Percentiles rank a stretch among this genome's conserved stretches.
Evolutionary conservation across 2,113 vertebrate species (phyloP).

Genomic region (rat (Rattus norvegicus)): GRCr8 NC_086021.1:80223501-80224000

Average conservation of each 20-base stretch:
- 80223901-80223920: background rate
- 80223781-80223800: background rate
- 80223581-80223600: constrained; percentile 24
- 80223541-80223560: constrained; percentile 68
- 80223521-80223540: constrained; percentile 78
- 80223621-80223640: constrained; percentile 78
- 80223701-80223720: constrained; percentile 65
- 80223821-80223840: background rate
- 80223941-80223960: constrained; percentile 32
- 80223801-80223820: background rate
- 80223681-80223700: constrained; percentile 76
- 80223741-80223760: background rate
- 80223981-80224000: constrained; percentile 56
- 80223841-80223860: background rate
- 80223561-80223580: constrained; percentile 57
- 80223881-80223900: background rate
- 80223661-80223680: constrained; percentile 67
- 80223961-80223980: background rate
- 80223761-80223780: constrained; percentile 44
- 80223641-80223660: constrained; percentile 75
- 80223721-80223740: background rate
- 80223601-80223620: constrained; percentile 61
- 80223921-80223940: constrained; percentile 45
- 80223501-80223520: constrained; percentile 66
- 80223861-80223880: background rate